phyloP scores from a whole-genome alignment of 2,797 vertebrate genomes.

The Rhynchonycteris naso region DNA sequence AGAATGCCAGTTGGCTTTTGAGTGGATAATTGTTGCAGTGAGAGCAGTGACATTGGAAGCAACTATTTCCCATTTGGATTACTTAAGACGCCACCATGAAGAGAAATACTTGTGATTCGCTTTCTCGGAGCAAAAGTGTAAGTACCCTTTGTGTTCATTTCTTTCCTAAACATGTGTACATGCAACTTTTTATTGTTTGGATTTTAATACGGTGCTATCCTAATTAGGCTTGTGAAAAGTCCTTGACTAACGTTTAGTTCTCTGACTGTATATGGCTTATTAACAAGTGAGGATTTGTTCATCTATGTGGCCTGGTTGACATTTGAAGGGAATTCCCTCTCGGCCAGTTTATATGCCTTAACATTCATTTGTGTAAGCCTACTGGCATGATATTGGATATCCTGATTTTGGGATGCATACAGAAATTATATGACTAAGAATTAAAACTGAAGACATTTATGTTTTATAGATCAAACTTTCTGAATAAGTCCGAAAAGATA shows the following conservation, averaged over 20 bases:
- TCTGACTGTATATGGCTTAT: background rate
- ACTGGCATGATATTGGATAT: background rate
- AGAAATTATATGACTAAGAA: background rate
- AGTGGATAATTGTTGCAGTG: constrained; percentile 64
- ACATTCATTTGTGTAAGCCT: background rate
- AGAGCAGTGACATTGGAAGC: constrained; percentile 61
- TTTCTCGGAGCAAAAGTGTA: constrained; percentile 85
- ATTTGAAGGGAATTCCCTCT: constrained; percentile 46
- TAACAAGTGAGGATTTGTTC: constrained; percentile 38
- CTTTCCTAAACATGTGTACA: background rate
- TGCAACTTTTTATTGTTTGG: background rate
- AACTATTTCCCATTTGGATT: constrained; percentile 45
- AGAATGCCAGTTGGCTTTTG: constrained; percentile 74
- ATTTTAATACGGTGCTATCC: background rate
- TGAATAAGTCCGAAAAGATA: background rate
- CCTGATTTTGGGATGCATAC: background rate
- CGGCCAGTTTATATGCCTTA: background rate
- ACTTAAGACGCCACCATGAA: constrained; percentile 80
- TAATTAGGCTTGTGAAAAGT: background rate
- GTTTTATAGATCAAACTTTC: constrained; percentile 32
- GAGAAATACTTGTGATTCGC: constrained; percentile 74
- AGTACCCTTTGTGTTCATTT: constrained; percentile 77
- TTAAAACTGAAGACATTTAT: background rate
- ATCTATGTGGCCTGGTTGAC: background rate
- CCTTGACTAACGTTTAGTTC: constrained; percentile 39